Percentiles rank a stretch among this genome's conserved stretches.
These are phyloP conservation scores for Amblyjoppa proteus DNA, from an alignment of 2,888 invertebrate genomes.

Conservation along the genomic window DNA sequence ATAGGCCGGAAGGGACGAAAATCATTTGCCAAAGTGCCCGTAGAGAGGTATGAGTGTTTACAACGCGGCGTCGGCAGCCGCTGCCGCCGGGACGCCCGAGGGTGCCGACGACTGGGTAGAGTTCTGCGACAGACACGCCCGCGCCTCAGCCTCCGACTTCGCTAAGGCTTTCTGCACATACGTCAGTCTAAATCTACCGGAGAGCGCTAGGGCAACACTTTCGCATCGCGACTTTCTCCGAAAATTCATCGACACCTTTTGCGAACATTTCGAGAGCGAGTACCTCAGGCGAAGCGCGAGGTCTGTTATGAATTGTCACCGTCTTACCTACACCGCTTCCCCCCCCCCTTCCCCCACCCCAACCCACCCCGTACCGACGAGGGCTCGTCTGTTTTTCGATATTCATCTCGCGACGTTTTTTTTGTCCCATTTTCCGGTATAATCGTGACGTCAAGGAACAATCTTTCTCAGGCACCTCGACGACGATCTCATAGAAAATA, in stretches of 20 bases:
- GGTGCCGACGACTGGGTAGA: constrained; percentile 91
- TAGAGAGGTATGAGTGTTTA: constrained; percentile 74
- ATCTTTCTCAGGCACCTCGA: constrained; percentile 20
- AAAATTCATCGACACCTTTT: constrained; percentile 94
- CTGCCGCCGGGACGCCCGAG: constrained; percentile 87
- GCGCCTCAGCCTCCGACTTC: constrained; percentile 94
- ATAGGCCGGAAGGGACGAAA: not conserved
- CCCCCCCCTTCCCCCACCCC: not conserved
- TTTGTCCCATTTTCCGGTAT: not conserved
- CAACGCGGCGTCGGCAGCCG: constrained; percentile 72
- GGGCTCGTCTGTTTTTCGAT: constrained; percentile 28
- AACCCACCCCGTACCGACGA: not conserved
- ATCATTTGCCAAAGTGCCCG: not conserved
- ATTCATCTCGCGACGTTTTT: not conserved
- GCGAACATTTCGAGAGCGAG: constrained; percentile 94
- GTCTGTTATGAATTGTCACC: constrained; percentile 70
- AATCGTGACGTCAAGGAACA: constrained; percentile 18
- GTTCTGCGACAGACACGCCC: constrained; percentile 95
- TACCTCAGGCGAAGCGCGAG: constrained; percentile 87
- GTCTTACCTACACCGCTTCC: not conserved
- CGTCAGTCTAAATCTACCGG: constrained; percentile 90
- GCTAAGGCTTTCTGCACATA: constrained; percentile 94
- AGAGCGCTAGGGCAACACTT: constrained; percentile 88
- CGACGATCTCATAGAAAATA: not conserved
- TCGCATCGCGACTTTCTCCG: constrained; percentile 93